Evolutionary conservation across 2,797 vertebrate species (phyloP), one percentile per base, ranked within the genome.

Genomic region (Hemitrygon akajei): DNA sequence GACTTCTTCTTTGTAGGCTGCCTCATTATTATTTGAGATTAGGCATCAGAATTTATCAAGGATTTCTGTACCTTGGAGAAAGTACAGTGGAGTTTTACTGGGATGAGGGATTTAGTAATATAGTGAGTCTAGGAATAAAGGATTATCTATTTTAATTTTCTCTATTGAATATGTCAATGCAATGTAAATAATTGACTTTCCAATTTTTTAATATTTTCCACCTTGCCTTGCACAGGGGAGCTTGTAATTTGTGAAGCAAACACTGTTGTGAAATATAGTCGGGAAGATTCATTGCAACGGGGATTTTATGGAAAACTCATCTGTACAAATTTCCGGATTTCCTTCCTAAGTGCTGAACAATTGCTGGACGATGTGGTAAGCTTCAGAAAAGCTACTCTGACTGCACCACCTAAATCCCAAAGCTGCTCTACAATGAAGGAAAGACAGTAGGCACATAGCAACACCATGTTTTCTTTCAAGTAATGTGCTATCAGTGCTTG

Each of bases 311-410:
- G 98, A 60, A 98, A 97, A 12, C 97, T 98, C 0, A 95, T 98
- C 75, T 98, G 98, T 96, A 98, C 98, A 30, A 98, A 98, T 96
- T 98, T 98, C 94, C 97, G 97, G 94, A 97, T 98, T 94, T 96
- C 98, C 66, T 98, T 98, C 95, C 94, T 98, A 94, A 97, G 97
- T 0, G 96, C 97, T 2, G 97, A 98, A 93, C 94, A 94, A 5
- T 47, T 95, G 11, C 89, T 95, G 76, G 96, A 97, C 58, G 97
- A 97, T 82, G 95, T 95, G 34, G 98, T 98, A 96, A 94, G 97
- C 95, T 91, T 66, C 1, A 56, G 3, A 30, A 9, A 76, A 30
- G 71, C 71, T 25, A 22, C 22, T 75, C 71, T 20, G 22, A 75
- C 7, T 16, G 69, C 18, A 16, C 69, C 69, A 16, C 20, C 47